Base-by-base conservation (phyloP, 2,113 vertebrate species). In the Sinocyclocheilus maitianheensis region DNA sequence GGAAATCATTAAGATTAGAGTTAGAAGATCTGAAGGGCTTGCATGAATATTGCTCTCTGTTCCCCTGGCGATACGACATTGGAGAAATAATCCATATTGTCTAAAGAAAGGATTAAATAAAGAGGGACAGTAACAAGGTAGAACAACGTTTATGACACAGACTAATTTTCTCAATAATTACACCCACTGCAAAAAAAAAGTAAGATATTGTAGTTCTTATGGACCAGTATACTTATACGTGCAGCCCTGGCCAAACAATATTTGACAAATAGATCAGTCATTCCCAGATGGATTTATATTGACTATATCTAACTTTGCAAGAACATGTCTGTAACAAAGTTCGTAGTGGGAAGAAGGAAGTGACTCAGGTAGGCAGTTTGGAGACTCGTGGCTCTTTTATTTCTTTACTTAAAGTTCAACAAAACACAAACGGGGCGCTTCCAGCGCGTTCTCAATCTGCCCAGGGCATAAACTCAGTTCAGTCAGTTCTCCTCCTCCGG, bases 1-100 rank as follows among this genome's bases (percentile, higher is more conserved):
- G 34, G 46, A n/a, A 72, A 74, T 58, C 26, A 60, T 74, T 83
- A 58, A 24, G 34, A 83, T 83, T 83, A 58, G 69, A 83, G 72
- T 83, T 14, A 74, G 30, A 58, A 74, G 48, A 82, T 69, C 63
- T 58, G 30, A 74, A 40, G 65, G 22, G 7, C 67, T 83, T 83
- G 69, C 67, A 55, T 14, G 51, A 60, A 58, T 83, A 83, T 74
- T 60, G 20, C 67, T 74, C 30, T 83, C 22, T 55, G 20, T 58
- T 83, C 67, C 81, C 30, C 34, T 83, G 81, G 51, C 5, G 13
- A 26, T 58, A 37, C 30, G 1, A 18, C 51, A 12, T 3, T 58
- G 48, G 67, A 74, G 67, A 34, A 74, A 72, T 58, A 84, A 74
- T 84, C 67, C 51, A 74, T 74, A 74, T 5, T 60, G 46, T 24